Evolutionary conservation across 2,888 invertebrate genomes (phyloP).

Genomic region (Augochlorella aurata): DNA sequence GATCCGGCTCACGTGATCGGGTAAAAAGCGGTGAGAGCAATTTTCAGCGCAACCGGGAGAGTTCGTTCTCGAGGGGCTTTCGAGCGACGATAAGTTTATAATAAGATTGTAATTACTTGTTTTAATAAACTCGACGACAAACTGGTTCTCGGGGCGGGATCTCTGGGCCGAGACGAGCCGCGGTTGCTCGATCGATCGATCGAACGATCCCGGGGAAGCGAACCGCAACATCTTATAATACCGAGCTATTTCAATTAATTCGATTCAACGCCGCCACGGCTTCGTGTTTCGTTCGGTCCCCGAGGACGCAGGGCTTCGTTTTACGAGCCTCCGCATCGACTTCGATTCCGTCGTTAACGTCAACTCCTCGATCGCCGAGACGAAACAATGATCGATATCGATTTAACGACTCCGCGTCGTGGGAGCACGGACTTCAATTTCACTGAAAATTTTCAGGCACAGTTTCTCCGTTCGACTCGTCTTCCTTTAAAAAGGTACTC

Average conservation of each 20-base stretch:
- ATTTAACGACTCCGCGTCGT: constrained; percentile 25
- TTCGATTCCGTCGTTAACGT: constrained; percentile 41
- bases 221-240: constrained; percentile 54
- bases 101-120: constrained; percentile 58
- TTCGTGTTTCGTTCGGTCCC: constrained; percentile 37
- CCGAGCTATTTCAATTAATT: constrained; percentile 67
- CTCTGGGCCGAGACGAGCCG: constrained; percentile 11
- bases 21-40: constrained; percentile 27
- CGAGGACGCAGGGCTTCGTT: not conserved
- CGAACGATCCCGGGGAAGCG: constrained; percentile 50
- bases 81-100: constrained; percentile 50
- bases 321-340: constrained; percentile 4
- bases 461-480: not conserved
- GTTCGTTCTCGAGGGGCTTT: not conserved
- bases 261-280: constrained; percentile 48
- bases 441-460: not conserved
- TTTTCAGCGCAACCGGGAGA: constrained; percentile 32
- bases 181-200: constrained; percentile 36
- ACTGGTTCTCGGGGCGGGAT: constrained; percentile 44
- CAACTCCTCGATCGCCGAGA: constrained; percentile 46
- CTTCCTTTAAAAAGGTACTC: not conserved
- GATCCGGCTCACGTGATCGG: constrained; percentile 39
- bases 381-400: constrained; percentile 55
- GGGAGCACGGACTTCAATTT: not conserved
- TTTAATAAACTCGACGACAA: constrained; percentile 57